phyloP scores from a whole-genome alignment of 2,113 vertebrate species.

The Dascyllus trimaculatus region DNA sequence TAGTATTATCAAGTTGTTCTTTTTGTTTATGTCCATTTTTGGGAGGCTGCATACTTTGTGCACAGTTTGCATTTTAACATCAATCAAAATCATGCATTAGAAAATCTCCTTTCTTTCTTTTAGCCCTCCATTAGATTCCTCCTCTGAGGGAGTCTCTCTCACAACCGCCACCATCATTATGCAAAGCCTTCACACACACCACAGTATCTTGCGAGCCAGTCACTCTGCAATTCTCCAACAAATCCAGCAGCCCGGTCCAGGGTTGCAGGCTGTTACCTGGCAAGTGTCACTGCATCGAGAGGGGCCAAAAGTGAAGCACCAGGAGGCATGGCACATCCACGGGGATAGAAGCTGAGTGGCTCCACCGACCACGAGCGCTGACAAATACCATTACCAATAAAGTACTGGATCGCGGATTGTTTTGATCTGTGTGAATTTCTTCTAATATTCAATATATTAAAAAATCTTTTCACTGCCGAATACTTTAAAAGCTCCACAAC shows the following conservation, averaged over 20 bases:
- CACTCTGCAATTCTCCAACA: background rate
- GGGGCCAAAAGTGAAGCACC: slow-evolving; percentile 2
- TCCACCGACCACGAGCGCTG: background rate
- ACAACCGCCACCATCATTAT: background rate
- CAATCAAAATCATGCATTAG: background rate
- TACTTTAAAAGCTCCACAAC: background rate
- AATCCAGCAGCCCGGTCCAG: background rate
- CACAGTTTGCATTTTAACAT: background rate
- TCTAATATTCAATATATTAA: background rate
- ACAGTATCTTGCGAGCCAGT: background rate
- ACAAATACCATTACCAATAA: background rate
- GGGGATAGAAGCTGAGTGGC: background rate
- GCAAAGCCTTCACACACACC: background rate
- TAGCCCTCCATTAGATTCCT: background rate
- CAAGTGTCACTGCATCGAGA: background rate
- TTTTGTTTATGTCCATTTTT: background rate
- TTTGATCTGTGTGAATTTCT: background rate
- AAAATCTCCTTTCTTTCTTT: background rate
- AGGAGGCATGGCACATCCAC: background rate
- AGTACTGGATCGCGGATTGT: background rate
- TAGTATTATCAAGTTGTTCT: too few species aligned
- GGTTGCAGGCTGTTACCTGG: background rate
- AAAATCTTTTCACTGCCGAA: background rate
- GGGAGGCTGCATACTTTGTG: background rate
- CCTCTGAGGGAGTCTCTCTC: background rate